Base-by-base conservation (phyloP, 2,113 vertebrate species). In the Colaptes auratus region DNA sequence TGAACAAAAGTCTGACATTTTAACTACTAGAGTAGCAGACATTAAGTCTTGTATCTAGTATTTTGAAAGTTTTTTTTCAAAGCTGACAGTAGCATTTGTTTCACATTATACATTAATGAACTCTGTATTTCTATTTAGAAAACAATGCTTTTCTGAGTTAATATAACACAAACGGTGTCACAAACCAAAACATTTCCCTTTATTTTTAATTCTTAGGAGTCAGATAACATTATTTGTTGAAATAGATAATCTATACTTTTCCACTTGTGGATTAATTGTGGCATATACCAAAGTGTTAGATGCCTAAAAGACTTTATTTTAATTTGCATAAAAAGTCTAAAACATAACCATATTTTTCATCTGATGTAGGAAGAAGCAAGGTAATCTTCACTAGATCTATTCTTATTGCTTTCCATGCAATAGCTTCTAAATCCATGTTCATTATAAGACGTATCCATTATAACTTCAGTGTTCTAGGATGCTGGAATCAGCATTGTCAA, bases 31-130 rank as follows among this genome's bases (percentile, higher is more conserved):
- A 87, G n/a, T 27, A 61, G 74, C 58, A 93, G 88, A 86, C 52
- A 74, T 46, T 59, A 67, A 85, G 81, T 75, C 61, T 75, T 20
- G 70, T 50, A 61, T 70, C 16, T 60, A 65, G 31, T 67, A 79
- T 82, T 82, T 80, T 74, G n/a, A 76, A 91, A 92, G 56, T 63
- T 92, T 75, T 73, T 63, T 90, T 94, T 93, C 63, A 58, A 91
- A 93, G 55, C 28, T 82, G 59, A 82, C 55, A 88, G 67, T 84
- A 59, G 36, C 63, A 72, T 96, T 96, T 92, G 71, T 93, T 95
- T 92, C 72, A 84, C 52, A 79, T 91, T 94, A 86, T 60, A 67
- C 31, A 46, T 80, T 89, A 88, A 90, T 89, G 52, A 90, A 73
- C 66, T 52, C 67, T 67, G 11, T 64, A 82, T 89, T 95, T 90